Percentiles rank a stretch among this genome's conserved stretches.
Evolutionary conservation across 1,140 invertebrate species (phyloP).

Genomic region (Drosophila quadrilineata): DNA sequence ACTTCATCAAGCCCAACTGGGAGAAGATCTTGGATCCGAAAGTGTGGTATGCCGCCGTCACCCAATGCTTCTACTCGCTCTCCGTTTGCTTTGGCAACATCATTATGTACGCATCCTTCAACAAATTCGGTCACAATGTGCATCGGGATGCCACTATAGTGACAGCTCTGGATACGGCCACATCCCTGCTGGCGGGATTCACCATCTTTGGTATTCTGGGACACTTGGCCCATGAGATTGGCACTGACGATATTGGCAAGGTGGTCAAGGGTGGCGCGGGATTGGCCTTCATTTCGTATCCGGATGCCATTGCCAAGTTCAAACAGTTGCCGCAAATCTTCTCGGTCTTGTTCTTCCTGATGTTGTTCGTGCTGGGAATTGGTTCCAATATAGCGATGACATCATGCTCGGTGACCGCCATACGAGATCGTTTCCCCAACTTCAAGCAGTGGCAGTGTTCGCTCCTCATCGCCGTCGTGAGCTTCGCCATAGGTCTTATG

Average conservation of each 20-base stretch:
- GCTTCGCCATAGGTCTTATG: slow-evolving; percentile 86
- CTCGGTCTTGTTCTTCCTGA: slow-evolving; percentile 93
- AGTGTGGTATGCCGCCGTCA: slow-evolving; percentile 91
- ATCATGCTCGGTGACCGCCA: slow-evolving; percentile 86
- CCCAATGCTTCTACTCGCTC: slow-evolving; percentile 93
- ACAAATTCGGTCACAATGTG: slow-evolving; percentile 90
- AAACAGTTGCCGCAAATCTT: slow-evolving; percentile 90
- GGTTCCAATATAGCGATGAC: slow-evolving; percentile 88
- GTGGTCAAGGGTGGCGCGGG: slow-evolving; percentile 87
- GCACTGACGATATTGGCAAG: slow-evolving; percentile 82
- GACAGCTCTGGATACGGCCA: slow-evolving; percentile 89
- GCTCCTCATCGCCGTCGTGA: slow-evolving; percentile 82
- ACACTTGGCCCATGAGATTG: slow-evolving; percentile 86
- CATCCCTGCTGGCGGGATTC: slow-evolving; percentile 91
- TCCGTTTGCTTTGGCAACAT: slow-evolving; percentile 91
- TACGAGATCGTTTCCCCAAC: slow-evolving; percentile 87
- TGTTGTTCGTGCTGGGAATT: slow-evolving; percentile 91
- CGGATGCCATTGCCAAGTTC: slow-evolving; percentile 93
- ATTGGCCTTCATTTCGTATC: slow-evolving; percentile 93
- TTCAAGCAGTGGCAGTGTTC: slow-evolving; percentile 84
- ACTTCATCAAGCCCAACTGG: slow-evolving; percentile 89
- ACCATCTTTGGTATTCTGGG: slow-evolving; percentile 94
- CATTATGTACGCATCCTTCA: slow-evolving; percentile 92
- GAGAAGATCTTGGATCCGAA: slow-evolving; percentile 86
- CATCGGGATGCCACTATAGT: slow-evolving; percentile 90